Evolutionary conservation across 2,888 invertebrate genomes (phyloP).

Genomic region (Microplitis deprimator): DNA sequence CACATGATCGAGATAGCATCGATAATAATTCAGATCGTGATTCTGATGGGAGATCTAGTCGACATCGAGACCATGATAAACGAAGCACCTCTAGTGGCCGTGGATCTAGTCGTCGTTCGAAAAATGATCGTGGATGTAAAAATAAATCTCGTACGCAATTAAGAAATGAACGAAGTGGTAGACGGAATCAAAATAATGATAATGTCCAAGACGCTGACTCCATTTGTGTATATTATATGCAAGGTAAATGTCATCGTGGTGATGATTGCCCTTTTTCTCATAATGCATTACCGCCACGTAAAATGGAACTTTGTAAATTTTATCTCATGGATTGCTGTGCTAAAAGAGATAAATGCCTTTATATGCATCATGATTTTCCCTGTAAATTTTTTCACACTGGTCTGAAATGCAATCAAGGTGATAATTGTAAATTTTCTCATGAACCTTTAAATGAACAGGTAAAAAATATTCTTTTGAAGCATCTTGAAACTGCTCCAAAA

Average conservation of each 20-base stretch:
- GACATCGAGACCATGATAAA: slow-evolving; percentile 66
- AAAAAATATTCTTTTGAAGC: slow-evolving; percentile 75
- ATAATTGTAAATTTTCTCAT: slow-evolving; percentile 96
- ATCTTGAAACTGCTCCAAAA: slow-evolving; percentile 91
- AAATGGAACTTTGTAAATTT: slow-evolving; percentile 96
- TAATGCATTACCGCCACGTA: slow-evolving; percentile 84
- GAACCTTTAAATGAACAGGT: slow-evolving; percentile 86
- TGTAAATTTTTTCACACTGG: slow-evolving; percentile 98
- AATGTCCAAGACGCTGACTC: slow-evolving; percentile 79
- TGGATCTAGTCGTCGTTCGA: slow-evolving; percentile 72
- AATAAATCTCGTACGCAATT: slow-evolving; percentile 70
- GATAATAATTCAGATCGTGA: slow-evolving; percentile 66
- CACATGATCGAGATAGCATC: slow-evolving; percentile 73
- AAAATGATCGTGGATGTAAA: slow-evolving; percentile 69
- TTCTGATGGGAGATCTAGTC: slow-evolving; percentile 71
- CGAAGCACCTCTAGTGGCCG: slow-evolving; percentile 49
- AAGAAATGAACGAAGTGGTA: slow-evolving; percentile 61
- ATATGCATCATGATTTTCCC: slow-evolving; percentile 97
- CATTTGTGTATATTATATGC: slow-evolving; percentile 88
- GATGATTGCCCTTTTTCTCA: slow-evolving; percentile 91
- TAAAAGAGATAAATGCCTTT: slow-evolving; percentile 94
- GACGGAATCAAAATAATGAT: slow-evolving; percentile 72
- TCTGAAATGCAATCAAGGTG: slow-evolving; percentile 83
- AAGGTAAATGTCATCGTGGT: slow-evolving; percentile 89
- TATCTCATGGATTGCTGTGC: slow-evolving; percentile 96